Percentiles rank a stretch among this genome's conserved stretches.
Conservation (phyloP, 92 coral and sea anemone genomes). For the Chrysogorgia sp. region DNA sequence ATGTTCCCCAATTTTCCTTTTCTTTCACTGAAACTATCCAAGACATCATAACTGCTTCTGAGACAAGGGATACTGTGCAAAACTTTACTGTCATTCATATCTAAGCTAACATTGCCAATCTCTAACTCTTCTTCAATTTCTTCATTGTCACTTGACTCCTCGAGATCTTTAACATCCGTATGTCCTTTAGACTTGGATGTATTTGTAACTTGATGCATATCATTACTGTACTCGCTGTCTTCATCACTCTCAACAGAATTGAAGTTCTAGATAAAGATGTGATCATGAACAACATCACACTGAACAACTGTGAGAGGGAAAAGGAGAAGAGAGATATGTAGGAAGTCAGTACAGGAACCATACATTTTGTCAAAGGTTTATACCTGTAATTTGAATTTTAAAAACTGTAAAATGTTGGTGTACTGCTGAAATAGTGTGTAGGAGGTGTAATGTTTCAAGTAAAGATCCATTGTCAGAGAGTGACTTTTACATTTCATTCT, state of each 20-base stretch:
- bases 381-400: too few relatives aligned
- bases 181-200: slow-evolving; percentile 21
- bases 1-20: slow-evolving; percentile 1
- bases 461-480: too few relatives aligned
- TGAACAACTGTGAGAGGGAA: too few relatives aligned
- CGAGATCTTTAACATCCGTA: slow-evolving; percentile 29
- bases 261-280: too few relatives aligned
- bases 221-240: not conserved
- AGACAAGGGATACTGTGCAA: slow-evolving; percentile 67
- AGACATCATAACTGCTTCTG: slow-evolving; percentile 44
- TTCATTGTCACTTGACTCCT: slow-evolving; percentile 53
- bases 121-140: slow-evolving; percentile 94
- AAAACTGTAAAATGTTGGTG: too few relatives aligned
- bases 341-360: too few relatives aligned
- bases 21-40: slow-evolving; percentile 8
- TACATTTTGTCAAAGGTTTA: too few relatives aligned
- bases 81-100: slow-evolving; percentile 69
- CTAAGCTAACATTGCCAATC: slow-evolving; percentile 80
- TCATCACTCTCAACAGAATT: slow-evolving; percentile 24
- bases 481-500: too few relatives aligned
- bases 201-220: not conserved
- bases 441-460: too few relatives aligned
- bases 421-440: too few relatives aligned
- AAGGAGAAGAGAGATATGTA: too few relatives aligned
- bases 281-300: too few relatives aligned